Evolutionary conservation across 2,113 vertebrate genomes (phyloP), one percentile per base, ranked within the genome.

Genomic region (Crotophaga sulcirostris): DNA sequence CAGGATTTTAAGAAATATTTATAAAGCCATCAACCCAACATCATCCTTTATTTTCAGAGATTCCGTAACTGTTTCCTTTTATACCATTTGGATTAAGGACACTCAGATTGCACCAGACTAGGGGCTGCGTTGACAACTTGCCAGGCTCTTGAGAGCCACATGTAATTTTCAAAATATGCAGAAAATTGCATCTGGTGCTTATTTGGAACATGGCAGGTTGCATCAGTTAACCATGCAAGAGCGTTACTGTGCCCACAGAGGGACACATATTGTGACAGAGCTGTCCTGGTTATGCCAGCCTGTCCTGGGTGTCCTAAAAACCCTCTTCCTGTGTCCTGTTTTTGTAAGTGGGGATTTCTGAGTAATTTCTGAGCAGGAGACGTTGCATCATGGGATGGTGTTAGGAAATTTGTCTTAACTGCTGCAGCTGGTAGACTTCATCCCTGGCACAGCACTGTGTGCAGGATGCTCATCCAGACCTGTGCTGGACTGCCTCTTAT

Each of bases 311-410:
- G 86, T 95, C 95, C 91, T 92, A 74, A 90, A 95, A 93, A 15
- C 33, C 33, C 21, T 93, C 47, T 94, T 96, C 91, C 95, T 78
- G 76, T 78, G 89, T 93, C 94, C 94, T 96, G 93, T 96, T 93
- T 87, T 92, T 80, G 47, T 92, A 96, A 96, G 83, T 29, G 77
- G 89, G 86, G 93, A 96, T 93, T 97, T 97, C 89, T 97, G 96
- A 97, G 93, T 97, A 97, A 97, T 95, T 96, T 91, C 89, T 84
- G 93, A 78, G 89, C 95, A 93, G 95, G 91, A 97, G 96, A 96
- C 93, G 0, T 96, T 97, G 94, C 95, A 90, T 97, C 96, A 97
- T 94, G 94, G 95, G 68, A 93, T 78, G 80, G 80, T 67, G 73
- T 93, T 92, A 87, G 95, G 94, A 96, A 94, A 94, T 80, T 44